phyloP scores from a whole-genome alignment of 2,113 vertebrate species.

The Gyps fulvus region DNA sequence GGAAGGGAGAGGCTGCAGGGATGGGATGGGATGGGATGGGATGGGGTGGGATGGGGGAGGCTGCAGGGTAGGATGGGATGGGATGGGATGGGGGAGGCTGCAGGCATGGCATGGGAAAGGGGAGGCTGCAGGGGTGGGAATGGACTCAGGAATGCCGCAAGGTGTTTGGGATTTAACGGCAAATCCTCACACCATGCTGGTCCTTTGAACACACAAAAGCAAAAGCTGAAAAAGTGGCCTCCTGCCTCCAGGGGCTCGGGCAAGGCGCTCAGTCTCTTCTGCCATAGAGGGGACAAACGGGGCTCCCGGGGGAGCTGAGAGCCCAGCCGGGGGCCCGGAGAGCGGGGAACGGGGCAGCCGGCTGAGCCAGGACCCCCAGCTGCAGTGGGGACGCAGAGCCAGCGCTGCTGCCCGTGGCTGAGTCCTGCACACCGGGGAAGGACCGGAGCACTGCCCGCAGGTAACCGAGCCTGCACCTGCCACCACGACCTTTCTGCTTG shows the following conservation, averaged over 20 bases:
- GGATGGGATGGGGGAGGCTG: no score
- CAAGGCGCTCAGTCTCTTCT: not conserved
- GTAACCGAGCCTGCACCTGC: not conserved
- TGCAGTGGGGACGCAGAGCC: fast-evolving
- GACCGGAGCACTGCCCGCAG: fast-evolving
- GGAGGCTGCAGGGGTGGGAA: not conserved
- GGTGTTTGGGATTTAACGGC: not conserved
- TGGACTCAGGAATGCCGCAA: not conserved
- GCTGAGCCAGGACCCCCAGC: fast-evolving
- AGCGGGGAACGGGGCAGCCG: fast-evolving
- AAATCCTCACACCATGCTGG: not conserved
- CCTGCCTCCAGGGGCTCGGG: not conserved
- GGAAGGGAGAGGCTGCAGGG: not conserved
- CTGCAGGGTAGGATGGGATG: no score
- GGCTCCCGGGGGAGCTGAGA: not conserved
- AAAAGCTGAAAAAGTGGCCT: not conserved
- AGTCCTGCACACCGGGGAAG: no score
- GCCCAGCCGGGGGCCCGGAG: fast-evolving
- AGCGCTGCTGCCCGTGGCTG: fast-evolving
- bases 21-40: not conserved
- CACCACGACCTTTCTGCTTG: not conserved
- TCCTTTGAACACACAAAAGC: not conserved
- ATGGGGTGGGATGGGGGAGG: not conserved
- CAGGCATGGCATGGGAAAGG: not conserved
- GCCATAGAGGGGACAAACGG: fast-evolving